phyloP scores from a whole-genome alignment of 2,888 invertebrate genomes.

The Cenopis cana region DNA sequence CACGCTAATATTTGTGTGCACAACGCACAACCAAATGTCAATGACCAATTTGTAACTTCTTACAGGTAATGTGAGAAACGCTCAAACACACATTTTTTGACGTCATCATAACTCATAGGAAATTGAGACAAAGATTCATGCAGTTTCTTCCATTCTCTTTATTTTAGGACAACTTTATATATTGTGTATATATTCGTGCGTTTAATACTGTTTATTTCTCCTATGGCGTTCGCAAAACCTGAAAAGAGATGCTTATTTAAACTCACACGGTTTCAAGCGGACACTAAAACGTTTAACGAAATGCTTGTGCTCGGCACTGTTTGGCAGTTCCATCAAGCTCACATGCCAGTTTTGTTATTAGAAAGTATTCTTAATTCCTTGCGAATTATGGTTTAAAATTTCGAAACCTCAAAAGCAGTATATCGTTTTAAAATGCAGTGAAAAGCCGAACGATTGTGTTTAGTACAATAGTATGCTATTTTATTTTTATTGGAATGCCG shows the following conservation, averaged over 20 bases:
- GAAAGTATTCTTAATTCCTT: neutral
- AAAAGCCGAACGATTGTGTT: neutral
- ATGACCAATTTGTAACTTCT: neutral
- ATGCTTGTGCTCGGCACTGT: no score
- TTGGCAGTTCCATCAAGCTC: neutral
- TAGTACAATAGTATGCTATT: conserved; percentile 10
- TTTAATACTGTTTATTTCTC: neutral
- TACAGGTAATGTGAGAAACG: neutral
- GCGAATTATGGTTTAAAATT: neutral
- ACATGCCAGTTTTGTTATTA: neutral
- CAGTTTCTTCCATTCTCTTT: no score
- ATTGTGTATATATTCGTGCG: neutral
- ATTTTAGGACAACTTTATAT: no score
- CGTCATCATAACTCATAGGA: neutral
- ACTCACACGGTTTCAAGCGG: conserved; percentile 15
- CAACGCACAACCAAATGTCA: neutral
- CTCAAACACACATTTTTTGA: no score
- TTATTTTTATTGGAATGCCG: conserved; percentile 14
- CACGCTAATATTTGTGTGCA: conserved; percentile 41
- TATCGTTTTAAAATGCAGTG: neutral
- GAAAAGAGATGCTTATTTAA: conserved; percentile 37
- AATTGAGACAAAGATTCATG: no score
- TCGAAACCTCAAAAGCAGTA: neutral
- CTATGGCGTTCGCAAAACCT: neutral
- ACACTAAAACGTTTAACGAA: conserved; percentile 10